Evolutionary conservation across 2,113 vertebrate genomes (phyloP), one percentile per base, ranked within the genome.

Genomic region (Trogon surrucura): DNA sequence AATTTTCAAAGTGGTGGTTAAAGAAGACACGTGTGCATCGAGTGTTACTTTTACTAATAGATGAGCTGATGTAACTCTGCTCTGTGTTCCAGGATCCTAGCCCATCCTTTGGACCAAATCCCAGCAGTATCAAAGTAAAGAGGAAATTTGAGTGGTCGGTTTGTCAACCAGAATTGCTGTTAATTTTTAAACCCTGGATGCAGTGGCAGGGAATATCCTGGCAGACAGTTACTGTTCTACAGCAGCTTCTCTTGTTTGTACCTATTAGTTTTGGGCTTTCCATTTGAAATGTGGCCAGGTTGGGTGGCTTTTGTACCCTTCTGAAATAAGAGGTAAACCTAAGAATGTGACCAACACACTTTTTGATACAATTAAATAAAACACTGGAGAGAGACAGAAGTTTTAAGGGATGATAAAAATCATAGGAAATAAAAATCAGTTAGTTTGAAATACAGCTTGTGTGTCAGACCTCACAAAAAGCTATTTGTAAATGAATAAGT

Each of bases 21-120:
- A 65, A 79, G 64, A 58, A 85, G 62, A 48, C 9, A 30, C 1
- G 0, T 0, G 1, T 2, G 6, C 19, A 32, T 53, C n/a, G 32
- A 57, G 26, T 18, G 16, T 45, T 57, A 10, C 13, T 65, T 80
- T 66, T 71, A 73, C 27, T 65, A 51, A 61, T 0, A 0, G 20
- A 47, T 16, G 14, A 3, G 17, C 38, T 64, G 57, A 58, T 48
- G n/a, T 30, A 75, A 50, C 36, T 27, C 70, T 75, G 25, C 7
- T 53, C 45, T 56, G 2, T 51, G n/a, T 44, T 82, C 10, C 67
- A 83, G n/a, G 16, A 23, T 53, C 19, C 8, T 22, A 36, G 17
- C 48, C 30, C 21, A 61, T 53, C n/a, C n/a, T 62, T 62, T 62
- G 80, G 41, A 73, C 10, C 73, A 79, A 62, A 81, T 71, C 44